Percentiles rank a stretch among this genome's conserved stretches.
These are phyloP conservation scores for Thelaira solivaga DNA, from an alignment of 2,888 invertebrate genomes.

Conservation along the genomic window DNA sequence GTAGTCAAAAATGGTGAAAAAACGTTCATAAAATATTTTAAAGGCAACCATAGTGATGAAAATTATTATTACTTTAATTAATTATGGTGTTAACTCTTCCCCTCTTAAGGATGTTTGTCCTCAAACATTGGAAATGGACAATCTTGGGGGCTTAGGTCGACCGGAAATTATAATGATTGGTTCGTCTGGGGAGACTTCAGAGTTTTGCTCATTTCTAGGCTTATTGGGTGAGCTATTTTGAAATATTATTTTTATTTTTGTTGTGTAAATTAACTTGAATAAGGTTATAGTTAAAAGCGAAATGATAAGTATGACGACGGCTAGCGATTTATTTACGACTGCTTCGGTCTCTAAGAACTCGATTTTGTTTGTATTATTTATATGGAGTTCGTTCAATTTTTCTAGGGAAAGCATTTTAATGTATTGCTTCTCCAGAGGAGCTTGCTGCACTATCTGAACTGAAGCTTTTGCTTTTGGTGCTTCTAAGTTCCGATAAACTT, in stretches of 20 bases:
- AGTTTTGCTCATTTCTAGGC: no score
- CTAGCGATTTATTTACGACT: not conserved
- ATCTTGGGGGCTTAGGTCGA: not conserved
- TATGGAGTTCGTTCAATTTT: slow-evolving; percentile 1
- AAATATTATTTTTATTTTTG: not conserved
- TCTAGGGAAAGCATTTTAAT: slow-evolving; percentile 3
- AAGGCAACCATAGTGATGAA: no score
- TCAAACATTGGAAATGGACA: not conserved
- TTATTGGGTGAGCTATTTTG: no score
- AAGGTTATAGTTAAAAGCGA: not conserved
- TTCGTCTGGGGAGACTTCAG: not conserved
- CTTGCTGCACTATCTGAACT: slow-evolving; percentile 3
- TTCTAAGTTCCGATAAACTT: slow-evolving; percentile 5
- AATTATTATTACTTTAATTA: no score
- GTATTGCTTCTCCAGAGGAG: slow-evolving; percentile 12
- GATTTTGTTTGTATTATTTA: not conserved
- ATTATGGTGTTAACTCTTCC: not conserved
- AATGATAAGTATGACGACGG: not conserved
- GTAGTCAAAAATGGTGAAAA: no score
- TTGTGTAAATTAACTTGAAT: not conserved
- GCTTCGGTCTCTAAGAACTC: slow-evolving; percentile 8
- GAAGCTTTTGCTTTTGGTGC: not conserved
- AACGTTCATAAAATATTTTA: no score
- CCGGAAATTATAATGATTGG: not conserved
- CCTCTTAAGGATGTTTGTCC: not conserved